Evolutionary conservation across 2,113 vertebrate species (phyloP).

Genomic region (Gavia stellata): DNA sequence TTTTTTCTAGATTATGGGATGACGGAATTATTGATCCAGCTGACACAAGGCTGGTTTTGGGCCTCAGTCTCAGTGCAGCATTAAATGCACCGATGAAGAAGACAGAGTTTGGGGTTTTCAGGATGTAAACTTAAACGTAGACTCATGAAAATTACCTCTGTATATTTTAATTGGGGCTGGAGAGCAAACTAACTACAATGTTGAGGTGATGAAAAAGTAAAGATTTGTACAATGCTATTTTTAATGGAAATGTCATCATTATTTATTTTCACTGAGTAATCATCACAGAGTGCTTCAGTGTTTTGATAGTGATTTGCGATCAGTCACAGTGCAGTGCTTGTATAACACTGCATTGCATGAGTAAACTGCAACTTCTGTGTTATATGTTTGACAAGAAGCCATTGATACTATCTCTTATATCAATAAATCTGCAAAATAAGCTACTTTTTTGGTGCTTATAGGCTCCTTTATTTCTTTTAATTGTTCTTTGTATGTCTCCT

Average conservation of each 20-base stretch:
- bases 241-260: neutral
- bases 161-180: neutral
- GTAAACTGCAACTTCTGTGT: neutral
- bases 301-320: neutral
- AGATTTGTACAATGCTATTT: neutral
- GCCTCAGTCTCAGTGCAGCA: constrained; percentile 89
- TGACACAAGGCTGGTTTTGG: constrained; percentile 92
- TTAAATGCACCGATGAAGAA: constrained; percentile 88
- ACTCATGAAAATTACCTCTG: neutral
- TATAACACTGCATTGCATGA: neutral
- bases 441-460: neutral
- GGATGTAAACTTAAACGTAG: constrained; percentile 76
- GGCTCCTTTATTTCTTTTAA: neutral
- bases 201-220: neutral
- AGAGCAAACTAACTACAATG: neutral
- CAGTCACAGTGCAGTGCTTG: neutral
- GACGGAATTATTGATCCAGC: constrained; percentile 96
- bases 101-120: constrained; percentile 90
- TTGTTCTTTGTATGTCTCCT: neutral
- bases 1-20: constrained; percentile 86
- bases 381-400: neutral
- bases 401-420: neutral
- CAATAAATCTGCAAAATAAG: neutral
- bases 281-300: neutral
- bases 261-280: neutral